phyloP scores from a whole-genome alignment of 1,140 invertebrate species.

The Aphelinus atriplicis region DNA sequence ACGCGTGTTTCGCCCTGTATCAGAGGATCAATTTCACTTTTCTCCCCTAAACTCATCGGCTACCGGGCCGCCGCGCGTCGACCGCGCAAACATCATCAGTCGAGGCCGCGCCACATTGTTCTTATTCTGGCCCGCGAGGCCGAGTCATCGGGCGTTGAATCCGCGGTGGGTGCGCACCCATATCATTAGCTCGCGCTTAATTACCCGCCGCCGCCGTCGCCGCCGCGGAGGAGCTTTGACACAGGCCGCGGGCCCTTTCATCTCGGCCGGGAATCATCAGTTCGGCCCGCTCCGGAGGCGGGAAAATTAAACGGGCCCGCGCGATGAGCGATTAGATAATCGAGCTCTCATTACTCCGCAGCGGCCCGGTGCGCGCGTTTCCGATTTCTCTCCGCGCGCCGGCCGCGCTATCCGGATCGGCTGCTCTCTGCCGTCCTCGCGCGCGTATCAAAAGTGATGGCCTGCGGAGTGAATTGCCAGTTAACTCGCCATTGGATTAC shows the following conservation, averaged over 20 bases:
- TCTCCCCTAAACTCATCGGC: too few relatives aligned
- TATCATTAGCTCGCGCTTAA: slow-evolving; percentile 61
- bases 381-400: not conserved
- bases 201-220: slow-evolving; percentile 46
- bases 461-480: too few relatives aligned
- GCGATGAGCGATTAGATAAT: not conserved
- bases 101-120: too few relatives aligned
- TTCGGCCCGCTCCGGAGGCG: slow-evolving; percentile 42
- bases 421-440: too few relatives aligned
- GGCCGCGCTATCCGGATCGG: too few relatives aligned
- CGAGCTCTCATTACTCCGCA: not conserved
- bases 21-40: too few relatives aligned
- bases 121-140: slow-evolving; percentile 35
- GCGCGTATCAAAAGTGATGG: too few relatives aligned
- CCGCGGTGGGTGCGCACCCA: slow-evolving; percentile 32
- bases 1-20: too few relatives aligned
- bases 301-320: slow-evolving; percentile 46
- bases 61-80: too few relatives aligned
- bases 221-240: slow-evolving; percentile 49
- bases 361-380: not conserved
- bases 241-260: slow-evolving; percentile 55
- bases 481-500: too few relatives aligned
- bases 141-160: slow-evolving; percentile 46
- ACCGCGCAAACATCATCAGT: too few relatives aligned
- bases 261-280: slow-evolving; percentile 58